These are phyloP conservation scores for Melanotaenia trifasciata DNA, from an alignment of 2,797 vertebrate species.

Conservation along the genomic window DNA sequence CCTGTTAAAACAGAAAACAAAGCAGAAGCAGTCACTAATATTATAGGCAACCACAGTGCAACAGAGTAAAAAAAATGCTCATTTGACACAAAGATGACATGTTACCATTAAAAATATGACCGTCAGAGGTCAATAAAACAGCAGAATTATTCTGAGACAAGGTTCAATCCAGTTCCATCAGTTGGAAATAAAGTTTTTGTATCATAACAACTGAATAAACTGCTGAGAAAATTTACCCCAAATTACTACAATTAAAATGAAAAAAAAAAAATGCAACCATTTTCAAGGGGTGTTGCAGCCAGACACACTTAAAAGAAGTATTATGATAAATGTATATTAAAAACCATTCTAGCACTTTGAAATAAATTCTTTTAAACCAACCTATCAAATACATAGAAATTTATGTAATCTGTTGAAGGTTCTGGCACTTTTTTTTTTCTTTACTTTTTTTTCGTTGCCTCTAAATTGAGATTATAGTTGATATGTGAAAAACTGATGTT, in stretches of 20 bases:
- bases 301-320: conserved; percentile 14
- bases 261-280: conserved; percentile 16
- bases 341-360: conserved; percentile 63
- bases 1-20: conserved; percentile 77
- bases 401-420: conserved; percentile 25
- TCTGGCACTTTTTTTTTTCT: conserved; percentile 10
- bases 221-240: not conserved
- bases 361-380: conserved; percentile 45
- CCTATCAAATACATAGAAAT: conserved; percentile 31
- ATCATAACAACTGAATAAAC: conserved; percentile 19
- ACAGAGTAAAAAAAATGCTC: conserved; percentile 41
- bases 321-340: not conserved
- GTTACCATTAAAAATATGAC: conserved; percentile 68
- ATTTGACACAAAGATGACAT: conserved; percentile 54
- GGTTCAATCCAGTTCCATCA: conserved; percentile 33
- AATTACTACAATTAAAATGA: conserved; percentile 15
- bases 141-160: conserved; percentile 30
- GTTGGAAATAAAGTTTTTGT: conserved; percentile 39
- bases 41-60: conserved; percentile 42
- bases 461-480: conserved; percentile 43
- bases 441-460: conserved; percentile 28
- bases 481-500: conserved; percentile 28
- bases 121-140: conserved; percentile 67
- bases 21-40: conserved; percentile 53
- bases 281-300: conserved; percentile 8